Conservation (phyloP, 2,113 vertebrate species). For the Caretta caretta region DNA sequence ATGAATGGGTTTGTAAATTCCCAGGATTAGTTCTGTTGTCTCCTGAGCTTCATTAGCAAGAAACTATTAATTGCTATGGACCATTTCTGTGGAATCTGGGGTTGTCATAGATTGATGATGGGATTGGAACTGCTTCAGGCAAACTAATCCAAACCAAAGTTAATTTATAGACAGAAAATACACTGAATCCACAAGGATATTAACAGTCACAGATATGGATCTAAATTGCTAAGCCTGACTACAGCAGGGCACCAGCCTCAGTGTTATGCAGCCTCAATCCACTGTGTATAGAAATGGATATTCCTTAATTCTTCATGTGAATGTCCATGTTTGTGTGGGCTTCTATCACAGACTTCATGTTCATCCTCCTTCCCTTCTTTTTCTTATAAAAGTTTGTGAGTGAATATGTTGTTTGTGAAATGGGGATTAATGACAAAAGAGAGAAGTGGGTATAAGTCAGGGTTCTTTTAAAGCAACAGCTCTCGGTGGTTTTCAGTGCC, state of each 20-base stretch:
- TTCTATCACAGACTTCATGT: conserved; percentile 32
- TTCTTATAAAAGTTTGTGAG: conserved; percentile 23
- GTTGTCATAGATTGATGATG: conserved; percentile 19
- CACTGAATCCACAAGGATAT: conserved; percentile 43
- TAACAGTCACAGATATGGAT: conserved; percentile 48
- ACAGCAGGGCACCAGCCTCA: not conserved
- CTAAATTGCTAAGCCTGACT: conserved; percentile 12
- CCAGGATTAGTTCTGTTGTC: not conserved
- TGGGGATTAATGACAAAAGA: not conserved
- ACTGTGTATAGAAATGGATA: conserved; percentile 47
- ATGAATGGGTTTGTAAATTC: conserved; percentile 30
- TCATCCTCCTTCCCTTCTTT: not conserved
- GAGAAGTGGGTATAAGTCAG: not conserved
- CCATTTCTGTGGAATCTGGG: conserved; percentile 55
- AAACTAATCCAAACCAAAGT: conserved; percentile 64
- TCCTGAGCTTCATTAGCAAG: conserved; percentile 37
- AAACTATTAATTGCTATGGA: conserved; percentile 40
- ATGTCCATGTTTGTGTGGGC: not conserved
- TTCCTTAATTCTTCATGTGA: conserved; percentile 54
- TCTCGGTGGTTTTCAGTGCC: not conserved
- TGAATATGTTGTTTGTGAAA: not conserved
- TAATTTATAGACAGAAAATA: conserved; percentile 32
- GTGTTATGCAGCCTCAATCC: conserved; percentile 25
- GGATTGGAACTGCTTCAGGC: conserved; percentile 43
- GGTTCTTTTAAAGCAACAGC: not conserved